Conservation (phyloP, 2,113 vertebrate genomes). For the Archilochus colubris region DNA sequence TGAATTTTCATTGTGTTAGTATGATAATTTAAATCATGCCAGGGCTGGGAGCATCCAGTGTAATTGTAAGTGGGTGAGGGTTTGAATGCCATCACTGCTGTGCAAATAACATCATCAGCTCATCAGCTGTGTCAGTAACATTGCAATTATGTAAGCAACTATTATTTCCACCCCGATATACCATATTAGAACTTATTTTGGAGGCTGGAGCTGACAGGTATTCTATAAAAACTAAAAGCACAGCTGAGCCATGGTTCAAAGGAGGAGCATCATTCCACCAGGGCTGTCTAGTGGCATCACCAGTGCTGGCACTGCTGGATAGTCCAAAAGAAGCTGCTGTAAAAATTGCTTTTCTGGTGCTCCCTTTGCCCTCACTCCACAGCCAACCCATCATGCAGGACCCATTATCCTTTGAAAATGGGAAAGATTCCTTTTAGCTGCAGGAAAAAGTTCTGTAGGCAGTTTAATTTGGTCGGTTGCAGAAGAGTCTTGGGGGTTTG, state of each 20-base stretch:
- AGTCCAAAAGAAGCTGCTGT: not conserved
- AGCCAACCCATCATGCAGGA: not conserved
- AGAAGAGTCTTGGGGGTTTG: not conserved
- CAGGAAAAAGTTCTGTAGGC: not conserved
- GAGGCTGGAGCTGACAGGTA: slow-evolving; percentile 34
- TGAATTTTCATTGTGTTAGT: slow-evolving; percentile 34
- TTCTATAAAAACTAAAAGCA: slow-evolving; percentile 7
- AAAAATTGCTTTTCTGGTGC: not conserved
- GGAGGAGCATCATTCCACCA: not conserved
- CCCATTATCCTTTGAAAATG: not conserved
- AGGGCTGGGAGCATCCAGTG: slow-evolving; percentile 18
- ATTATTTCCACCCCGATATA: slow-evolving; percentile 47
- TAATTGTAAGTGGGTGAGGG: slow-evolving; percentile 55
- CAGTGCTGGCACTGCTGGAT: not conserved
- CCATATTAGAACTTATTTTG: slow-evolving; percentile 24
- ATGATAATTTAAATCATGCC: slow-evolving; percentile 60
- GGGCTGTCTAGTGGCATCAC: not conserved
- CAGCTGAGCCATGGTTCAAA: rapidly evolving
- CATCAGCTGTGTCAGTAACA: slow-evolving; percentile 59
- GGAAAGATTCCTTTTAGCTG: not conserved
- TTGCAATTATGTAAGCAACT: slow-evolving; percentile 53
- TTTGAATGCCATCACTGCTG: slow-evolving; percentile 63
- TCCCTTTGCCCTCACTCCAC: not conserved
- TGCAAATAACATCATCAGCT: slow-evolving; percentile 59
- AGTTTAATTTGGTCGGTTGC: not conserved